Evolutionary conservation across 2,888 invertebrate species (phyloP).

Genomic region (Furcula furcula): DNA sequence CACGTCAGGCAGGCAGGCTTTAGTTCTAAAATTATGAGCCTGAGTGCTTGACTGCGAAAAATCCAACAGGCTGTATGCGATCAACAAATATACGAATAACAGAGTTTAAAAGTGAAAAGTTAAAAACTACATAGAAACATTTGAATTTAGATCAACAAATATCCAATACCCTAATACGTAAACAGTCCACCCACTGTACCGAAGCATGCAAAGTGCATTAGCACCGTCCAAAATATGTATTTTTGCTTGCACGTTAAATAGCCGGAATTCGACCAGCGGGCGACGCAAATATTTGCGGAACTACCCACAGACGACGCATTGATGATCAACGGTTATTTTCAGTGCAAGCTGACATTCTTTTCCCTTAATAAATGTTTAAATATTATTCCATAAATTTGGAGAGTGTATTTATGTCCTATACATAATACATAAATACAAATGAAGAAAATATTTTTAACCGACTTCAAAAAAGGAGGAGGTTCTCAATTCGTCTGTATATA

Average conservation of each 20-base stretch:
- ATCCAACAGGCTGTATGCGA: too few species aligned
- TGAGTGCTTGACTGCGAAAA: too few species aligned
- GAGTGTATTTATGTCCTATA: too few species aligned
- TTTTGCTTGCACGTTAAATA: slow-evolving; percentile 58
- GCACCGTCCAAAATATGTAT: slow-evolving; percentile 62
- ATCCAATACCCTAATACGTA: background rate
- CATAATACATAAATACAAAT: too few species aligned
- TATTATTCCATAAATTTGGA: too few species aligned
- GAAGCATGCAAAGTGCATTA: slow-evolving; percentile 59
- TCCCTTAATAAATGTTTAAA: too few species aligned
- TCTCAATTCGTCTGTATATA: too few species aligned
- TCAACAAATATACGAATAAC: too few species aligned
- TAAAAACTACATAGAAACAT: background rate
- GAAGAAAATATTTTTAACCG: too few species aligned
- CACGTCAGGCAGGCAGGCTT: too few species aligned
- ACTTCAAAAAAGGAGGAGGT: too few species aligned
- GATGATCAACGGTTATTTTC: slow-evolving; percentile 28
- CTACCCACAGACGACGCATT: slow-evolving; percentile 34
- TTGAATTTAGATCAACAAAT: background rate
- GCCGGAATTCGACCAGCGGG: slow-evolving; percentile 51
- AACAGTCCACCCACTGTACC: slow-evolving; percentile 13
- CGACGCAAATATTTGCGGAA: slow-evolving; percentile 47
- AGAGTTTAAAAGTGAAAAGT: background rate
- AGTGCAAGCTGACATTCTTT: background rate
- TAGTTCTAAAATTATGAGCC: too few species aligned